phyloP scores from a whole-genome alignment of 2,113 vertebrate species.

The Petrocephalus microphthalmus region DNA sequence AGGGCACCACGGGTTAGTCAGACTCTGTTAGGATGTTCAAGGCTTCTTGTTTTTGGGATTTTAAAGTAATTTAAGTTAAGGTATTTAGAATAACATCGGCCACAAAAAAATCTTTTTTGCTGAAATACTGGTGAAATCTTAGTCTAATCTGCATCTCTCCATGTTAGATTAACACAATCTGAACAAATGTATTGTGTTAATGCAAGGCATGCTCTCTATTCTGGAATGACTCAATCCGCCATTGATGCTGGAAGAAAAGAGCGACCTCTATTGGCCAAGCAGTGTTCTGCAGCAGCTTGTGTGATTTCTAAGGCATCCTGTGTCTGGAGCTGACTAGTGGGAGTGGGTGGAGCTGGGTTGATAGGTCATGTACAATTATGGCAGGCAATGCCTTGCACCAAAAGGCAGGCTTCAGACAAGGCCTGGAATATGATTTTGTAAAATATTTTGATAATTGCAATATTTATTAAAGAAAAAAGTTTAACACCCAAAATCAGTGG shows the following conservation, averaged over 20 bases:
- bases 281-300: background rate
- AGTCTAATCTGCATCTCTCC: background rate
- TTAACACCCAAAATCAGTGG: background rate
- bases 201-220: background rate
- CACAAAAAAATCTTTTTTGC: background rate
- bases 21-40: background rate
- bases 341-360: background rate
- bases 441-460: background rate
- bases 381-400: background rate
- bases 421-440: background rate
- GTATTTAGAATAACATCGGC: background rate
- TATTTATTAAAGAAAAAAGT: background rate
- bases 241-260: background rate
- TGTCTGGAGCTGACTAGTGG: background rate
- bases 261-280: background rate
- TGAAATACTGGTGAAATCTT: background rate
- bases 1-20: constrained; percentile 84
- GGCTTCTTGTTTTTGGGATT: background rate
- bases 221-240: background rate
- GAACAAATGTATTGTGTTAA: background rate
- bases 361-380: background rate
- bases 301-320: background rate
- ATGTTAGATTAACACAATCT: background rate
- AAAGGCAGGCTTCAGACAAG: background rate
- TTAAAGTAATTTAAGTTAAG: background rate